Base-by-base conservation (phyloP, 1,140 invertebrate species). In the Papilio xuthus region DNA sequence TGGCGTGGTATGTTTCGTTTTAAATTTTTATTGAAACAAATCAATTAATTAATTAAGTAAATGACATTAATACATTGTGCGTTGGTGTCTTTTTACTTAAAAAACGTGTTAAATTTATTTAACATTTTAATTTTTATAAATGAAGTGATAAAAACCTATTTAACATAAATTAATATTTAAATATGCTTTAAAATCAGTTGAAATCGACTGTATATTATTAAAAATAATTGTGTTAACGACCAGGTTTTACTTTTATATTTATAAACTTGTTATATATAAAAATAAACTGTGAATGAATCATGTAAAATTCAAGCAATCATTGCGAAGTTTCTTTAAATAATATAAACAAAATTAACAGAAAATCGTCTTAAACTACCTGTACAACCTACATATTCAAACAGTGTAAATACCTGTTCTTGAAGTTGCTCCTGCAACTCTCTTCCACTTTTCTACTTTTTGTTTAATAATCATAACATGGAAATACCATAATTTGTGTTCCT, bases 361-460 rank as follows among this genome's bases (percentile, higher is more conserved):
- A 88, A 85, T 86, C 87, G 85, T 90, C 82, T 86, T 77, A 87
- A 89, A 89, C 82, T 90, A 90, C 86, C 83, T 87, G 81, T 80
- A 90, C 89, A 92, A 87, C 85, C 89, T 92, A 92, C 86, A 93
- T 92, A 91, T 89, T 92, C 88, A 92, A 92, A 93, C 89, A 88
- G 88, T 90, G 87, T 92, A 93, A 92, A 93, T 92, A 93, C 92
- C 91, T 92, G 92, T 93, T 93, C 88, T 92, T 92, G 80, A 91
- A 92, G 89, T 93, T 92, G 91, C 91, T 90, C 90, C 87, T 91
- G 88, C 91, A 93, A 89, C 90, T 93, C 91, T 92, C 91, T 89
- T 93, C 88, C 90, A 91, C 90, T 93, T 92, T 93, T 93, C 86
- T 92, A 92, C 89, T 93, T 93, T 93, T 93, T 93, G 89, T 92